A percentile compares a stretch with the other conserved stretches of the same genome.
Conservation (phyloP, 1,140 invertebrate genomes). For the Drosophila suzukii region DNA sequence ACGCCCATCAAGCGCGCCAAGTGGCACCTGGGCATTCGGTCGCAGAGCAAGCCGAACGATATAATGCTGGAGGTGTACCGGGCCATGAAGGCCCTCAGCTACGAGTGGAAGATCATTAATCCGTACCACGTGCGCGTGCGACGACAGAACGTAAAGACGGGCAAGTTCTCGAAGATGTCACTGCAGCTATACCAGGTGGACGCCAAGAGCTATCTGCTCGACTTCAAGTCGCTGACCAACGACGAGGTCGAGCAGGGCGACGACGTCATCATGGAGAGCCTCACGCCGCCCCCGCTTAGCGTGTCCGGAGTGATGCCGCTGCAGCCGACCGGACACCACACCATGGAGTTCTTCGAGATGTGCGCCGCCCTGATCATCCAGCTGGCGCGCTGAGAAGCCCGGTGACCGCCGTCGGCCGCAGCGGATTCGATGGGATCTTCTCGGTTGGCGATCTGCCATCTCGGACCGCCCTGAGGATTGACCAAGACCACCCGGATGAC, state of each 20-base stretch:
- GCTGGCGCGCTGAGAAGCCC: slow-evolving; percentile 91
- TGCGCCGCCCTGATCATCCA: slow-evolving; percentile 99
- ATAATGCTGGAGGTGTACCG: slow-evolving; percentile 99
- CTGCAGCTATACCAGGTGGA: slow-evolving; percentile 99
- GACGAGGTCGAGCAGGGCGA: slow-evolving; percentile 89
- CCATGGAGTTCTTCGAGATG: slow-evolving; percentile 99
- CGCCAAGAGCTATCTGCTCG: slow-evolving; percentile 97
- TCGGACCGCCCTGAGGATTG: slow-evolving; percentile 33
- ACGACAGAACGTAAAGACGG: slow-evolving; percentile 92
- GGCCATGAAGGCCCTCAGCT: slow-evolving; percentile 98
- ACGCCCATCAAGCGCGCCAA: slow-evolving; percentile 97
- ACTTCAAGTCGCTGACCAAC: slow-evolving; percentile 97
- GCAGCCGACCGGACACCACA: slow-evolving; percentile 91
- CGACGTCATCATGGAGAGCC: slow-evolving; percentile 85
- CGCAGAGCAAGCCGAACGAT: slow-evolving; percentile 99
- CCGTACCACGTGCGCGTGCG: slow-evolving; percentile 97
- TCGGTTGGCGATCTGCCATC: slow-evolving; percentile 16
- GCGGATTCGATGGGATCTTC: slow-evolving; percentile 22
- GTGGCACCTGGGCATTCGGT: slow-evolving; percentile 99
- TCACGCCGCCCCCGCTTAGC: slow-evolving; percentile 85
- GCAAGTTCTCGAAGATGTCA: slow-evolving; percentile 97
- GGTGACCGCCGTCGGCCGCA: slow-evolving; percentile 3
- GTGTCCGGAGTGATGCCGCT: slow-evolving; percentile 72
- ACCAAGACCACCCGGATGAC: slow-evolving; percentile 5
- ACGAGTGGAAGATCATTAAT: slow-evolving; percentile 99